Evolutionary conservation across 2,113 vertebrate genomes (phyloP).

Genomic region (Axis porcinus): DNA sequence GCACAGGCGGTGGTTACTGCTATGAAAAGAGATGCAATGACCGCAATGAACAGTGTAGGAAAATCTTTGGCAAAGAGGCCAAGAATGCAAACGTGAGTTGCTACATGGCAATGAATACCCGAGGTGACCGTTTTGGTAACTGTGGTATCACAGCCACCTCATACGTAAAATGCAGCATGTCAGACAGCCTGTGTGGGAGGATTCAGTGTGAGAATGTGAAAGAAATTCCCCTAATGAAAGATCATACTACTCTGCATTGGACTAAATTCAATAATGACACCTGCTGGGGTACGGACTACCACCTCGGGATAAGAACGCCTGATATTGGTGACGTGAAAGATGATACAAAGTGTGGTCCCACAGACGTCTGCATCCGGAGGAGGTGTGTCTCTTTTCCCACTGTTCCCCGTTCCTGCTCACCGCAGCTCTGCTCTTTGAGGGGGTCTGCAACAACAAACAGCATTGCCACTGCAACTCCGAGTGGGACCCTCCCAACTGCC

Average conservation of each 20-base stretch:
- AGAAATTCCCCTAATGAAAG: background rate
- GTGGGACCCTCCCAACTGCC: conserved; percentile 63
- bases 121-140: conserved; percentile 43
- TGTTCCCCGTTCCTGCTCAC: fast-evolving
- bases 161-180: background rate
- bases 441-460: conserved; percentile 68
- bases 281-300: conserved; percentile 50
- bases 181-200: conserved; percentile 41
- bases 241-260: background rate
- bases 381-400: background rate
- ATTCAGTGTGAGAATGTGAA: conserved; percentile 35
- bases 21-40: background rate
- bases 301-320: background rate
- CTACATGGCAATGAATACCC: background rate
- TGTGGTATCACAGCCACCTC: background rate
- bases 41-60: background rate
- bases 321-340: conserved; percentile 23
- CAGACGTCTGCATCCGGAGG: background rate
- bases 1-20: conserved; percentile 46
- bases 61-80: conserved; percentile 11
- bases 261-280: background rate
- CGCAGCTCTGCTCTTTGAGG: conserved; percentile 18
- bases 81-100: background rate
- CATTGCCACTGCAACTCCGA: conserved; percentile 64
- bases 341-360: background rate